A percentile compares a stretch with the other conserved stretches of the same genome.
These are phyloP conservation scores for Agrochola litura DNA, from an alignment of 2,888 invertebrate genomes.

Conservation along the genomic window DNA sequence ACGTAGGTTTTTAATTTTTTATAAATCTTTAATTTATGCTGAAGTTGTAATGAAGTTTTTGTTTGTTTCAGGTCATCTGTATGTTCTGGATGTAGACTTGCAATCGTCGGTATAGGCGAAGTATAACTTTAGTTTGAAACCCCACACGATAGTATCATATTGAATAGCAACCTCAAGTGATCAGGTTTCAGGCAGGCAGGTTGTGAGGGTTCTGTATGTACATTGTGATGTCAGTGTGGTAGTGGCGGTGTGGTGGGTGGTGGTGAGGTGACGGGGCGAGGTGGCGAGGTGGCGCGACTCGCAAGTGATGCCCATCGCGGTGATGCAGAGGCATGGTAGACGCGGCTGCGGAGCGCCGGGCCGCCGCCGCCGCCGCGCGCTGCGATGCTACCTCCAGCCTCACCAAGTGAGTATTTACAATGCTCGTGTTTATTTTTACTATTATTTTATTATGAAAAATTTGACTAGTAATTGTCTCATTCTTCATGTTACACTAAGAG, in stretches of 20 bases:
- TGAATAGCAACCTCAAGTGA: constrained; percentile 74
- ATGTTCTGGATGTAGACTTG: constrained; percentile 57
- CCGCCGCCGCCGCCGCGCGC: constrained; percentile 86
- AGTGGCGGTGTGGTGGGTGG: constrained; percentile 78
- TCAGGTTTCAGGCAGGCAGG: constrained; percentile 75
- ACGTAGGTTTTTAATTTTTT: too few relatives aligned
- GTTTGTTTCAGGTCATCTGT: constrained; percentile 66
- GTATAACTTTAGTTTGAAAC: constrained; percentile 61
- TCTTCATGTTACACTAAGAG: neutral
- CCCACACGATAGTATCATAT: constrained; percentile 64
- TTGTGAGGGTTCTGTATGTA: constrained; percentile 76
- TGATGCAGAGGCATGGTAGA: constrained; percentile 90
- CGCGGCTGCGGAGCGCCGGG: constrained; percentile 89
- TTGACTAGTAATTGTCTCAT: neutral
- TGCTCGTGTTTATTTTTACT: constrained; percentile 5
- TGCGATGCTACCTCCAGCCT: constrained; percentile 84
- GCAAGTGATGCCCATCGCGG: constrained; percentile 88
- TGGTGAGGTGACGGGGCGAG: constrained; percentile 75
- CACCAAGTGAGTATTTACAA: constrained; percentile 82
- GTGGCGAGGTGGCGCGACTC: constrained; percentile 75
- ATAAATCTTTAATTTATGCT: neutral
- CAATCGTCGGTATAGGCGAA: constrained; percentile 49
- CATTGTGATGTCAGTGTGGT: constrained; percentile 79
- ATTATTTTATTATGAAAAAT: neutral
- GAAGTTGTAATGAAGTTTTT: constrained; percentile 36